Conservation (phyloP, 1,140 invertebrate genomes). For the Heliconius congener region DNA sequence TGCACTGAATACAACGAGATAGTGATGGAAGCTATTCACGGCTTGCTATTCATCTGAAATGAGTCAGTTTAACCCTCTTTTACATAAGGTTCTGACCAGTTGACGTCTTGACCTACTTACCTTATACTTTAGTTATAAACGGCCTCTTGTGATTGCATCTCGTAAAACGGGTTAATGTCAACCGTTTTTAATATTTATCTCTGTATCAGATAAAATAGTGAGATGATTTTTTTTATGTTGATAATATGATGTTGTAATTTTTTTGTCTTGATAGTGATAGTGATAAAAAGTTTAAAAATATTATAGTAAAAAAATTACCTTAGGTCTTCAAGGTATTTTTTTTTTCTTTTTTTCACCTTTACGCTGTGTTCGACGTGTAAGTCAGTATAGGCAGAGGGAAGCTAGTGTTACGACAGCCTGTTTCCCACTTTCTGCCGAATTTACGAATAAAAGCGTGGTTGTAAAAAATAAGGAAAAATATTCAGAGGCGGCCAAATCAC, state of each 20-base stretch:
- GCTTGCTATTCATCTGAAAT: slow-evolving; percentile 10
- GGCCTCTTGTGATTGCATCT: slow-evolving; percentile 26
- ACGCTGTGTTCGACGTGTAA: too few species aligned
- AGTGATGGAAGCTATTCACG: slow-evolving; percentile 8
- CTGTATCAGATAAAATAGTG: neutral
- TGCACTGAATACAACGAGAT: neutral
- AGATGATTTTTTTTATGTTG: too few species aligned
- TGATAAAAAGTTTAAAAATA: neutral
- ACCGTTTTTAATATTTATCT: slow-evolving; percentile 19
- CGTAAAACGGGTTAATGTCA: slow-evolving; percentile 28
- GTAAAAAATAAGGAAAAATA: neutral
- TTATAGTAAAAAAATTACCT: too few species aligned
- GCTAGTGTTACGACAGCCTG: too few species aligned
- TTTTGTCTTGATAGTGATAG: neutral
- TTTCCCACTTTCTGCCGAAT: too few species aligned
- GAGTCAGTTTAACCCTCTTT: slow-evolving; percentile 34
- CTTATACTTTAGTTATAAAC: slow-evolving; percentile 30
- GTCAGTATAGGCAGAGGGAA: too few species aligned
- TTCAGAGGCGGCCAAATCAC: neutral
- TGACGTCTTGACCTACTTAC: slow-evolving; percentile 37
- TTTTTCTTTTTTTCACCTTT: too few species aligned
- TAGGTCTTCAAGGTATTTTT: too few species aligned
- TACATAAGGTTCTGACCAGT: slow-evolving; percentile 28
- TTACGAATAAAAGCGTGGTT: neutral
- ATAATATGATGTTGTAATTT: neutral